Conservation (phyloP, 1,140 invertebrate genomes). For the Nasonia longicornis region DNA sequence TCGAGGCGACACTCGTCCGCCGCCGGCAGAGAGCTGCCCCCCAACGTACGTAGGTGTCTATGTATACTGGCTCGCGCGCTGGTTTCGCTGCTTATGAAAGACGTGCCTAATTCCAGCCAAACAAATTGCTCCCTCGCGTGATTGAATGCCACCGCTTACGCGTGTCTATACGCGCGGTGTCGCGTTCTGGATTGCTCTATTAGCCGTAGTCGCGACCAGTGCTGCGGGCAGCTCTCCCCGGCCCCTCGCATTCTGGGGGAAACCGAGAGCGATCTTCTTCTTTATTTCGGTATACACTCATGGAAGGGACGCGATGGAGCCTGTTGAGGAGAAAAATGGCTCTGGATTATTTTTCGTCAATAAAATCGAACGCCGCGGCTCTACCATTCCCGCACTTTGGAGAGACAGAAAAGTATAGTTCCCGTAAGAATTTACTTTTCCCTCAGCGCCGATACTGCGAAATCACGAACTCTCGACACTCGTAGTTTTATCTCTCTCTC, state of each 20-base stretch:
- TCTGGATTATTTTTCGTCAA: background rate
- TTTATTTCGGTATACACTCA: no score
- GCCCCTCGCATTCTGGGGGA: no score
- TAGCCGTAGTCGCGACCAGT: background rate
- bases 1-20: constrained; percentile 2
- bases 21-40: background rate
- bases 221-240: no score
- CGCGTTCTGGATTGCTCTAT: constrained; percentile 25
- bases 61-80: background rate
- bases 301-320: no score
- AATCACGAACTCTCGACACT: background rate
- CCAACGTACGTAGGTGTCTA: background rate
- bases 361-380: background rate
- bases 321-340: no score
- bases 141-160: constrained; percentile 29
- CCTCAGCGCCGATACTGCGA: background rate
- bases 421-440: background rate
- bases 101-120: constrained; percentile 29
- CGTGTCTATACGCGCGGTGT: constrained; percentile 12
- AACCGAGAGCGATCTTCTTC: no score
- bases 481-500: background rate
- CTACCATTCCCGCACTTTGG: background rate
- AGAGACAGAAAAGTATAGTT: background rate
- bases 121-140: constrained; percentile 20
- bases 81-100: constrained; percentile 21